These are phyloP conservation scores for Penaeus chinensis DNA, from an alignment of 1,140 invertebrate species.

Conservation along the genomic window DNA sequence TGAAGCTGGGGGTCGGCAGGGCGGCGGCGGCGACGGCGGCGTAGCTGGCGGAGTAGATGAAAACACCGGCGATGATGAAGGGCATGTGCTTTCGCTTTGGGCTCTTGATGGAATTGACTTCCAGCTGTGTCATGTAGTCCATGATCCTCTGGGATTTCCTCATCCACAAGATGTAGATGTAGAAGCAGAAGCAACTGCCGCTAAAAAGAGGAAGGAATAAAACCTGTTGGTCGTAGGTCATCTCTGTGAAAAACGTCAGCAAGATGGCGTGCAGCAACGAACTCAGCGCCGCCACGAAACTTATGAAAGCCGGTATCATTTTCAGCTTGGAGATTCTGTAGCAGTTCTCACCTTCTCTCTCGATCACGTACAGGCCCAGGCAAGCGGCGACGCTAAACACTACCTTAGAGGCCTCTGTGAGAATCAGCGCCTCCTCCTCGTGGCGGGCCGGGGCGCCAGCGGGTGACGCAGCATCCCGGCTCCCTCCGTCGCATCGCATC, in stretches of 20 bases:
- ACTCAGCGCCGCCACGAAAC: background rate
- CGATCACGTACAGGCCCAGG: slow-evolving; percentile 19
- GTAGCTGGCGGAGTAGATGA: background rate
- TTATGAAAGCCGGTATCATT: background rate
- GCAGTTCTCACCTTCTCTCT: background rate
- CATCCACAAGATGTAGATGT: slow-evolving; percentile 20
- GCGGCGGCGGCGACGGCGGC: background rate
- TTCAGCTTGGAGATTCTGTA: background rate
- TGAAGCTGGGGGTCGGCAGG: background rate
- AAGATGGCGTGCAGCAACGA: background rate
- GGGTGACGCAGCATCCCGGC: background rate
- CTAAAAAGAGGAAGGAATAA: background rate
- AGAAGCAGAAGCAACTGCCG: background rate
- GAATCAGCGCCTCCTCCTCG: background rate
- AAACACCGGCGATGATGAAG: background rate
- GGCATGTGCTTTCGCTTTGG: background rate
- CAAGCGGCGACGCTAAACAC: background rate
- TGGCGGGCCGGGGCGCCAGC: background rate
- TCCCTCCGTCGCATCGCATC: no score
- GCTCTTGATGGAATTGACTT: background rate
- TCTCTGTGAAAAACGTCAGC: background rate
- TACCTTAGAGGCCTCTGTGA: background rate
- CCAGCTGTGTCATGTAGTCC: slow-evolving; percentile 23
- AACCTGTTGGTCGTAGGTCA: slow-evolving; percentile 11
- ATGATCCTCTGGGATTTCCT: background rate